Percentiles rank a stretch among this genome's conserved stretches.
Evolutionary conservation across 2,888 invertebrate species (phyloP).

Genomic region (Nowickia ferox): DNA sequence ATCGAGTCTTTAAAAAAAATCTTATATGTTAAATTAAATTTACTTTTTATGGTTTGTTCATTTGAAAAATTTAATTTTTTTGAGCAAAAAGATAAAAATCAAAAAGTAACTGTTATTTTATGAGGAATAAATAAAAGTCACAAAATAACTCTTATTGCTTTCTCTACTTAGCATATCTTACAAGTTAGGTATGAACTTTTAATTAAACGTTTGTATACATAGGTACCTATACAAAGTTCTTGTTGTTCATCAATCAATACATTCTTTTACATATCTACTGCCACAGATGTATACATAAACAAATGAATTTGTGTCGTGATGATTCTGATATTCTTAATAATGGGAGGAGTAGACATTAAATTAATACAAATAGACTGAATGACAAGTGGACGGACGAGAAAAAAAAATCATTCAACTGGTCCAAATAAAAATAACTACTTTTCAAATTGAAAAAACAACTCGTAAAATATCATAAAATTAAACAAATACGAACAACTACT

Average conservation of each 20-base stretch:
- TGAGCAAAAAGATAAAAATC: too few relatives aligned
- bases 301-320: background rate
- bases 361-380: slow-evolving; percentile 13
- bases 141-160: too few relatives aligned
- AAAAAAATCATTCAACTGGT: background rate
- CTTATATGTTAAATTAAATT: too few relatives aligned
- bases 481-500: too few relatives aligned
- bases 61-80: too few relatives aligned
- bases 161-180: background rate
- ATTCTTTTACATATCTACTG: background rate
- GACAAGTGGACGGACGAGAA: background rate
- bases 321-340: slow-evolving; percentile 9
- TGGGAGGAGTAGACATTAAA: slow-evolving; percentile 19
- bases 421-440: background rate
- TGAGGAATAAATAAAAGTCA: too few relatives aligned
- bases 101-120: too few relatives aligned
- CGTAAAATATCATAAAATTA: too few relatives aligned
- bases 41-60: too few relatives aligned
- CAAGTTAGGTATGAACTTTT: background rate
- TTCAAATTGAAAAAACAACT: too few relatives aligned
- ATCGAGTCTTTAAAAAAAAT: too few relatives aligned
- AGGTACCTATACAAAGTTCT: too few relatives aligned
- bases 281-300: background rate
- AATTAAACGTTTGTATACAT: background rate
- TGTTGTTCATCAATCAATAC: background rate